Evolutionary conservation across 2,797 vertebrate genomes (phyloP), one percentile per base, ranked within the genome.

Genomic region (Fringilla coelebs): DNA sequence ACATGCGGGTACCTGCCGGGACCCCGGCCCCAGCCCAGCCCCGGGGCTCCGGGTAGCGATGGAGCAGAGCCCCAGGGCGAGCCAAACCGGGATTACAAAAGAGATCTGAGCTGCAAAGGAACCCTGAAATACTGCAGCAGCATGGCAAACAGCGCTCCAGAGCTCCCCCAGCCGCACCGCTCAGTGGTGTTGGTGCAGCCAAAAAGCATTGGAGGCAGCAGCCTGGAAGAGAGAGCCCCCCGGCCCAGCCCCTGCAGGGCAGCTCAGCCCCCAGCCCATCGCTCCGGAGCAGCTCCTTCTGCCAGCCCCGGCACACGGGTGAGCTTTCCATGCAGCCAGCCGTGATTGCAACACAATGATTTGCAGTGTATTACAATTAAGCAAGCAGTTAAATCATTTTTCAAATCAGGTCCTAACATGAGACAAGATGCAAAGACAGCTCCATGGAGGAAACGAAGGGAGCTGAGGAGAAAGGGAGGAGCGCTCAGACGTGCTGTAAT

Each of bases 331-430:
- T 1, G 26, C 29, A 66, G 68, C 1, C 3, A 76, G 68, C 82
- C 63, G 76, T 2, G 60, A 73, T 84, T 95, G 93, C 93, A 88
- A 76, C 90, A 94, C 91, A 60, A 81, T 79, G 84, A 79, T 74
- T 93, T 31, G 67, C 85, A 65, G 63, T 43, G 61, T 76, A 54
- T 76, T 71, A 36, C 73, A 87, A 84, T 91, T 77, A 85, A 93
- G 52, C 63, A 58, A 94, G 67, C 13, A 74, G 71, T 79, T 88
- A 93, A 86, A 87, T 66, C 3, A 52, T 93, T 89, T 94, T 79
- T 82, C 28, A 6, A 32, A 92, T 88, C 93, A 96, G 81, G 93
- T 96, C 83, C 89, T 43, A 80, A 92, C 87, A 77, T 92, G 94
- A 90, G 70, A 38, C 38, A 17, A 86, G 67, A 85, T 85, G 63